Base-by-base conservation (phyloP, 35 echinoderm and acorn worm species). In the Eucidaris tribuloides region DNA sequence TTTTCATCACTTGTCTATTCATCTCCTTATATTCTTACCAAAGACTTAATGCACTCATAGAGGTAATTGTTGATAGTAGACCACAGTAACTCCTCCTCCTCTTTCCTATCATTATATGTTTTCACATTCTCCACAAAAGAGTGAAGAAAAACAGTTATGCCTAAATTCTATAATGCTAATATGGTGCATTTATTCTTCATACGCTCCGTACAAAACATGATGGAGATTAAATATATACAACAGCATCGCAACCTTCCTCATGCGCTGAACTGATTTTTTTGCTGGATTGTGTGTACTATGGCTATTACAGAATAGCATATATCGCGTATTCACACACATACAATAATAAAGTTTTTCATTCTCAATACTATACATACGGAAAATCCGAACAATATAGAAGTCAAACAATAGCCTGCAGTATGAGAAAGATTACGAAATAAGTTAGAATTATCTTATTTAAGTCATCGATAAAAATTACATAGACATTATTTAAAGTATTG, bases 321-420 rank as follows among this genome's bases (percentile, higher is more conserved):
- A 20, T 79, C 6, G 19, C n/a, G n/a, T n/a, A 30, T 5, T 46
- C 5, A 1, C 6, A 5, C 18, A 4, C 23, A 2, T 14, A 5
- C 24, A 5, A 46, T 46, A 45, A 17, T 23, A 27, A 42, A 0
- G 6, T 14, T 45, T 1, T 1, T 0, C 24, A 38, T 9, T 76
- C 19, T n/a, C 39, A 20, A 61, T 93, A 97, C 94, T 97, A n/a
- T 80, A 97, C 94, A 76, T 97, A 97, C 61, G 94, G 94, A 59
- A 97, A 89, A 17, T 90, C 94, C 78, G n/a, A n/a, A n/a, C n/a
- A 97, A 92, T 48, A 97, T 78, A 58, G 88, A 92, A 49, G 93
- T 89, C 79, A 92, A 89, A 25, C 92, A 74, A 33, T 42, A 42
- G 68, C 68, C 68, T 74, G 68, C 3, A 74, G 7, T 25, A 19